A percentile compares a stretch with the other conserved stretches of the same genome.
Evolutionary conservation across 2,797 vertebrate genomes (phyloP).

Genomic region (Catostomus latipinnis): DNA sequence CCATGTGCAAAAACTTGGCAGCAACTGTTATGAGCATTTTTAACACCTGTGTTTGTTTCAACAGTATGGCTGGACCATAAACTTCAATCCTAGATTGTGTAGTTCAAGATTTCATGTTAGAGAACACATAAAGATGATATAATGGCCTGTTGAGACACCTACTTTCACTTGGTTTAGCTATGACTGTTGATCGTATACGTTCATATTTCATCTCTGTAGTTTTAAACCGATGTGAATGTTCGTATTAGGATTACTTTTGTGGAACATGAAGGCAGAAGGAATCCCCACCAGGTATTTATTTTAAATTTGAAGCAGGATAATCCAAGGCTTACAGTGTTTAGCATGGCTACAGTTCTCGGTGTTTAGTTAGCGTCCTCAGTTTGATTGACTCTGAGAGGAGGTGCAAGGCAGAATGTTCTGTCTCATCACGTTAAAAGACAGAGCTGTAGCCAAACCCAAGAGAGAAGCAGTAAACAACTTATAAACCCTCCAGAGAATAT

Average conservation of each 20-base stretch:
- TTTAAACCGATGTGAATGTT: background rate
- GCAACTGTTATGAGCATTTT: too few species aligned
- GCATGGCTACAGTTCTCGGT: slow-evolving; percentile 6
- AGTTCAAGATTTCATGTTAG: background rate
- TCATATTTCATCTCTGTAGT: background rate
- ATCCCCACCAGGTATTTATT: slow-evolving; percentile 36
- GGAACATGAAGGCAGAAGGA: slow-evolving; percentile 4
- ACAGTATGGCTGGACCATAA: too few species aligned
- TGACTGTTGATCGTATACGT: too few species aligned
- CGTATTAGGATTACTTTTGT: slow-evolving; percentile 14
- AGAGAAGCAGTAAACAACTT: slow-evolving; percentile 55
- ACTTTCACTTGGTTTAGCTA: background rate
- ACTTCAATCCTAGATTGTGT: background rate
- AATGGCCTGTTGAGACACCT: background rate
- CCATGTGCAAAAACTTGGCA: background rate
- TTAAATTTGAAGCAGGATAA: slow-evolving; percentile 38
- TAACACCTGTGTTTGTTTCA: too few species aligned
- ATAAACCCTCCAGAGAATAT: slow-evolving; percentile 53
- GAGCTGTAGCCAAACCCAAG: slow-evolving; percentile 37
- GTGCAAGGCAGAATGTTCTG: slow-evolving; percentile 26
- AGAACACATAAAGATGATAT: background rate
- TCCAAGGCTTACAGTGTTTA: slow-evolving; percentile 36
- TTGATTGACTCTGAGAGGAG: slow-evolving; percentile 31
- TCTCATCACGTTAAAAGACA: slow-evolving; percentile 25
- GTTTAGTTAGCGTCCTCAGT: slow-evolving; percentile 9